Evolutionary conservation across 2,888 invertebrate species (phyloP).

Genomic region (Macropis europaea): DNA sequence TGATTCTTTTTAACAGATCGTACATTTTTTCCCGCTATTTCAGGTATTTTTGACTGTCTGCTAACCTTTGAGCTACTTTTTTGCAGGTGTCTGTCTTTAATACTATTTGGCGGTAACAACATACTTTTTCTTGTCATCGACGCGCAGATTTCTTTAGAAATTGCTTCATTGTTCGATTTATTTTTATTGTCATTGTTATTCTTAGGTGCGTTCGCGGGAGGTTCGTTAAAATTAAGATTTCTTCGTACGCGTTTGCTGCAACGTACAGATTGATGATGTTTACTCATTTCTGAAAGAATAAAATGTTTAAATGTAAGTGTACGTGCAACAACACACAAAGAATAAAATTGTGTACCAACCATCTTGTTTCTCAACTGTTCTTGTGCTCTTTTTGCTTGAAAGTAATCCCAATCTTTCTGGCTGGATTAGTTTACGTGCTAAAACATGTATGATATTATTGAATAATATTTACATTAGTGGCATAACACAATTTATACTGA

Average conservation of each 20-base stretch:
- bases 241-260: slow-evolving; percentile 18
- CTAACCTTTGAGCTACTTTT: background rate
- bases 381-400: background rate
- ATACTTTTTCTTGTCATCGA: background rate
- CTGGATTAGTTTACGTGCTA: slow-evolving; percentile 19
- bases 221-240: slow-evolving; percentile 31
- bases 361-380: background rate
- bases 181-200: slow-evolving; percentile 17
- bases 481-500: slow-evolving; percentile 17
- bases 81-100: slow-evolving; percentile 14
- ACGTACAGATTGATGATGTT: background rate
- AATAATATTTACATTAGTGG: background rate
- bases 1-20: background rate
- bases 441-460: background rate
- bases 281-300: background rate
- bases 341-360: slow-evolving; percentile 13
- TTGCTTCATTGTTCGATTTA: background rate
- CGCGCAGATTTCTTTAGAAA: background rate
- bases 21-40: background rate
- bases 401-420: slow-evolving; percentile 36
- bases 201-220: too few relatives aligned
- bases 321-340: background rate
- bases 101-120: slow-evolving; percentile 16
- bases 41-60: background rate
- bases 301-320: background rate